A percentile compares a stretch with the other conserved stretches of the same genome.
Conservation (phyloP, 2,113 vertebrate species). For the Mohoua ochrocephala region DNA sequence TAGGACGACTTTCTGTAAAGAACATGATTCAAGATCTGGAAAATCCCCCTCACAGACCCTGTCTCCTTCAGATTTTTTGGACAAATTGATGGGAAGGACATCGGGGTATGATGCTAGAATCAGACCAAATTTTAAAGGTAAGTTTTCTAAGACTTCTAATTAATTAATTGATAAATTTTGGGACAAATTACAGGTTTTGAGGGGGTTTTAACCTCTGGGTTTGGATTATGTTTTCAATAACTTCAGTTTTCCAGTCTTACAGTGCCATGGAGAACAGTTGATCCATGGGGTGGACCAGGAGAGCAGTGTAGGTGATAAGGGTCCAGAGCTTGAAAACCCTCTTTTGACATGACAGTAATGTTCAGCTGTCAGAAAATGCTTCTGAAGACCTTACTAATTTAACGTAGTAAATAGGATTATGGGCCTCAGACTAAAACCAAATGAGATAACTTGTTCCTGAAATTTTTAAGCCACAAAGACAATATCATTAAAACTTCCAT, state of each 20-base stretch:
- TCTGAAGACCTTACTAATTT: not conserved
- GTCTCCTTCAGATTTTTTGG: conserved; percentile 98
- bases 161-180: not conserved
- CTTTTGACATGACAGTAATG: not conserved
- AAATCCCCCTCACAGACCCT: conserved; percentile 85
- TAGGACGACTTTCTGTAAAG: conserved; percentile 89
- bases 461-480: not conserved
- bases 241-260: not conserved
- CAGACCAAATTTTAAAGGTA: conserved; percentile 99
- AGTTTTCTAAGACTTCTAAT: conserved; percentile 28
- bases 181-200: not conserved
- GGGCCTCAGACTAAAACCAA: not conserved
- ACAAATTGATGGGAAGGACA: conserved; percentile 97
- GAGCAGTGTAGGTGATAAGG: not conserved
- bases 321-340: not conserved
- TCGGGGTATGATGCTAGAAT: conserved; percentile 98
- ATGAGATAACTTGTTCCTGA: not conserved
- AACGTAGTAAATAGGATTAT: not conserved
- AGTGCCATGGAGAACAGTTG: not conserved
- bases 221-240: not conserved
- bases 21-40: conserved; percentile 89
- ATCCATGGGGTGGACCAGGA: not conserved
- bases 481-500: not conserved
- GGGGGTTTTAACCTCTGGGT: not conserved
- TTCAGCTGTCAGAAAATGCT: not conserved